Conservation (phyloP, 2,888 invertebrate genomes). For the Sericinus montela region DNA sequence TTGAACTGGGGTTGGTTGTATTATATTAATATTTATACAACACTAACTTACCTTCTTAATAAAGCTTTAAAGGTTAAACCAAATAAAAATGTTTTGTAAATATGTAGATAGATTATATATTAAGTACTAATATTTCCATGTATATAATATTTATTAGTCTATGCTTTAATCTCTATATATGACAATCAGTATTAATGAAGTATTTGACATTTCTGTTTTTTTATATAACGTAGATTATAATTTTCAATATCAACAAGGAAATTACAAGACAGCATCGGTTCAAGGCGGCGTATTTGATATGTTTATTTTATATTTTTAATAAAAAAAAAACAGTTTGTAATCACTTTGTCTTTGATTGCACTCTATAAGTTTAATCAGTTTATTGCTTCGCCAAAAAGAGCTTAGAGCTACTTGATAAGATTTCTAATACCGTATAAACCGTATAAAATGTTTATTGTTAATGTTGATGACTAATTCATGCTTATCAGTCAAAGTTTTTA, state of each 20-base stretch:
- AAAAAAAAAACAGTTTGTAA: conserved; percentile 20
- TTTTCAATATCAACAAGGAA: neutral
- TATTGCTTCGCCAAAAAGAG: conserved; percentile 8
- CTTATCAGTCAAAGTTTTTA: conserved; percentile 6
- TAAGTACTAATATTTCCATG: too few species aligned
- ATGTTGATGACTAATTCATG: neutral
- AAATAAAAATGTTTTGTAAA: conserved; percentile 2
- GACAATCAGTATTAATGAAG: too few species aligned
- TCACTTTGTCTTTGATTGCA: conserved; percentile 24
- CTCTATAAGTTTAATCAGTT: conserved; percentile 7
- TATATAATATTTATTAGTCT: too few species aligned
- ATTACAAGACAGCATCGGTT: neutral
- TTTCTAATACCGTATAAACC: neutral
- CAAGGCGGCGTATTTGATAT: conserved; percentile 17
- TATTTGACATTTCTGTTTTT: neutral
- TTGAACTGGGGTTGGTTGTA: conserved; percentile 5
- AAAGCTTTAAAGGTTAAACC: too few species aligned
- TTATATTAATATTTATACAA: too few species aligned
- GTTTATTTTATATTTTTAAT: conserved; percentile 13
- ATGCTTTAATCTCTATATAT: neutral
- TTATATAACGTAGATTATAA: neutral
- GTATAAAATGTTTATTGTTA: neutral
- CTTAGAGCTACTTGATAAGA: neutral
- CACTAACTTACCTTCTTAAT: neutral
- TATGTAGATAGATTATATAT: neutral